Percentiles rank a stretch among this genome's conserved stretches.
These are phyloP conservation scores for Oreocharis arfaki DNA, from an alignment of 2,113 vertebrate genomes.

Conservation along the genomic window DNA sequence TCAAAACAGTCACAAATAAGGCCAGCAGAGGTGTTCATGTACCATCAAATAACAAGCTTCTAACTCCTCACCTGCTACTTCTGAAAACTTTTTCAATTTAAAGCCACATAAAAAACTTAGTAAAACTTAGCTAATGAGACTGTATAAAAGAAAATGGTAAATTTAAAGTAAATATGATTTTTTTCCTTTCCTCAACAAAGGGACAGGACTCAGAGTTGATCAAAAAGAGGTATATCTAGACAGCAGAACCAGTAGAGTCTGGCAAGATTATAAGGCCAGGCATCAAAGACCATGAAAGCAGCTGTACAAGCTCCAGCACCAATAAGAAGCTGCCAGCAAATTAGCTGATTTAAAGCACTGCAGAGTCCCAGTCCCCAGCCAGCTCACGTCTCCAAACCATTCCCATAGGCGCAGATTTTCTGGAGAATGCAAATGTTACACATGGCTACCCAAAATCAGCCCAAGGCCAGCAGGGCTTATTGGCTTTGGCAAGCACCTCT, in stretches of 20 bases:
- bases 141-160: not conserved
- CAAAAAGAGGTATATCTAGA: not conserved
- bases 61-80: not conserved
- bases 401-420: not conserved
- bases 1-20: not conserved
- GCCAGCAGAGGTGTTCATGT: not conserved
- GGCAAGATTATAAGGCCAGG: not conserved
- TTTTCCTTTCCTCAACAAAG: not conserved
- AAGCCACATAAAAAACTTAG: not conserved
- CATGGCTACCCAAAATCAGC: not conserved
- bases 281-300: not conserved
- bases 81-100: not conserved
- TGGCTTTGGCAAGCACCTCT: not conserved
- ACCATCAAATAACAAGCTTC: not conserved
- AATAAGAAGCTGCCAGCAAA: not conserved
- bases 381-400: not conserved
- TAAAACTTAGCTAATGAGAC: not conserved
- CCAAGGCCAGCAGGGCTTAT: not conserved
- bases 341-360: slow-evolving; percentile 29
- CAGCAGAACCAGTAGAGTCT: not conserved
- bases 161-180: not conserved
- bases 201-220: not conserved
- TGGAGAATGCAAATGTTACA: not conserved
- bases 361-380: not conserved
- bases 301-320: not conserved